Evolutionary conservation across 1,140 invertebrate genomes (phyloP).

Genomic region (Drosophila baimaii): DNA sequence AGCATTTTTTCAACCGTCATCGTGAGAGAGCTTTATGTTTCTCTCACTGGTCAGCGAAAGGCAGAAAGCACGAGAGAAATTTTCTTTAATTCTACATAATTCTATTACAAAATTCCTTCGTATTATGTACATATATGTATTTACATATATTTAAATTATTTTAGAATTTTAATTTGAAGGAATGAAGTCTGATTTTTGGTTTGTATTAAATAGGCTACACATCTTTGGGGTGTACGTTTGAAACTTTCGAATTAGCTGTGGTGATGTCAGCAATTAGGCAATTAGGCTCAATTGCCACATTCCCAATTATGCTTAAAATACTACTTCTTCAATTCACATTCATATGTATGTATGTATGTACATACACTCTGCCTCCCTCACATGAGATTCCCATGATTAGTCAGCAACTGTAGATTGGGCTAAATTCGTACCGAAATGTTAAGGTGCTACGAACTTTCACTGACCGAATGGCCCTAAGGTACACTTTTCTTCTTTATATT

Average conservation of each 20-base stretch:
- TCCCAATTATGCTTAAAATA: constrained; percentile 1
- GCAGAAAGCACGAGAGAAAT: too few relatives aligned
- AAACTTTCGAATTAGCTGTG: background rate
- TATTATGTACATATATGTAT: too few relatives aligned
- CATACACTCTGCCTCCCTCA: background rate
- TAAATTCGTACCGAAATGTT: constrained; percentile 40
- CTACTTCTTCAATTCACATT: background rate
- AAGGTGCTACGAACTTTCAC: constrained; percentile 60
- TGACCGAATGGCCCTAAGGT: constrained; percentile 36
- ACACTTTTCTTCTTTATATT: constrained; percentile 11
- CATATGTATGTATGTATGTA: background rate
- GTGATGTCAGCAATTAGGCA: constrained; percentile 11
- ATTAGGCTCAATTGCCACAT: constrained; percentile 1
- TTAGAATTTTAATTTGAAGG: too few relatives aligned
- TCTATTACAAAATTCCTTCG: too few relatives aligned
- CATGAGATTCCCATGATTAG: background rate
- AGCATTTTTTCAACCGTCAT: too few relatives aligned
- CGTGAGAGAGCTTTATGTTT: too few relatives aligned
- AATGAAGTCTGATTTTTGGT: too few relatives aligned
- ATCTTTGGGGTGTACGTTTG: background rate
- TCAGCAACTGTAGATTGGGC: background rate
- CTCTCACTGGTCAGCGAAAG: too few relatives aligned
- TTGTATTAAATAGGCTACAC: too few relatives aligned
- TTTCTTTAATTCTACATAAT: too few relatives aligned
- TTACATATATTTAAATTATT: too few relatives aligned